Conservation (phyloP, 2,113 vertebrate genomes). For the Propithecus coquereli region DNA sequence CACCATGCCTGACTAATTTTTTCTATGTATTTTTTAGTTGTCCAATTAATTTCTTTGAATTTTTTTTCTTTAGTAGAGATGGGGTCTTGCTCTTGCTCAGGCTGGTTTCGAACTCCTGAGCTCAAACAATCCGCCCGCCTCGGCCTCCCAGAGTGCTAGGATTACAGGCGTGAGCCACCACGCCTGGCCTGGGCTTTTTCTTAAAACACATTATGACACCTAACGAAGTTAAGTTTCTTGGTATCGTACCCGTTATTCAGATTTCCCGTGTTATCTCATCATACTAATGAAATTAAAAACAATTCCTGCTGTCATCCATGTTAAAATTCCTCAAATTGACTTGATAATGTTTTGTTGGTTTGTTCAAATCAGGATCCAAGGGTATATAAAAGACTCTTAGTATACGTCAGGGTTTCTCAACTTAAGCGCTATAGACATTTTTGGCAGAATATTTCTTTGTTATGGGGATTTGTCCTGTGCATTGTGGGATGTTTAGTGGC, state of each 20-base stretch:
- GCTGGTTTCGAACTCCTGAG: too few relatives aligned
- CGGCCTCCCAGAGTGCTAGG: too few relatives aligned
- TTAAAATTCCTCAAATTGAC: neutral
- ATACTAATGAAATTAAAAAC: constrained; percentile 27
- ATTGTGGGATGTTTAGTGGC: neutral
- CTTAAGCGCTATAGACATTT: neutral
- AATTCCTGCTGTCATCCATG: neutral
- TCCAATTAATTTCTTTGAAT: too few relatives aligned
- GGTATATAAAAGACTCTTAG: neutral
- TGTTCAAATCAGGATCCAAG: neutral
- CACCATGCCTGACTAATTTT: too few relatives aligned
- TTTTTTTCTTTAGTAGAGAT: too few relatives aligned
- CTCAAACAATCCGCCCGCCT: too few relatives aligned
- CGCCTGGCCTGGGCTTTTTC: too few relatives aligned
- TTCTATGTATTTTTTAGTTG: too few relatives aligned
- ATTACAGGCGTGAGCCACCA: too few relatives aligned
- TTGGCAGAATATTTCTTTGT: neutral
- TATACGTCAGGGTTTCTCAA: neutral
- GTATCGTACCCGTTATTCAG: neutral
- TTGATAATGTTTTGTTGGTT: constrained; percentile 17
- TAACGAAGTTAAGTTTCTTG: constrained; percentile 34
- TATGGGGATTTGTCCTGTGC: neutral
- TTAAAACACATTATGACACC: neutral
- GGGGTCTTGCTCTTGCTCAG: too few relatives aligned
- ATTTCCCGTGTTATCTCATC: neutral